phyloP scores from a whole-genome alignment of 2,113 vertebrate genomes.

The Emberiza fucata region DNA sequence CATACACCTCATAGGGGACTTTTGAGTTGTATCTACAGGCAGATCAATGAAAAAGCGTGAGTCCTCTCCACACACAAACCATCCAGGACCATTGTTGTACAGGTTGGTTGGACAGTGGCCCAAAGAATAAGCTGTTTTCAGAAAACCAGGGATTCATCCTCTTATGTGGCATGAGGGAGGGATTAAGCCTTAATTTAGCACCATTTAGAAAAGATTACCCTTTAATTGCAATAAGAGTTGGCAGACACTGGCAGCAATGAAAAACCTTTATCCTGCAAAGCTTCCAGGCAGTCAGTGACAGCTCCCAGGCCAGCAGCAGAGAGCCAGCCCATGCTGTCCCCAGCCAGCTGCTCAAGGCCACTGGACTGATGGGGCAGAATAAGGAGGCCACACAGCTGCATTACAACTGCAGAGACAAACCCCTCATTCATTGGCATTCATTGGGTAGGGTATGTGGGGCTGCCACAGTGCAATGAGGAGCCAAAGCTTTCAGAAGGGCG shows the following conservation, averaged over 20 bases:
- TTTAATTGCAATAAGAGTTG: conserved; percentile 71
- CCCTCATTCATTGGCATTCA: not conserved
- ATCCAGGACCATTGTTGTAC: conserved; percentile 5
- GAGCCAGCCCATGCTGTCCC: not conserved
- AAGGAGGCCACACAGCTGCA: not conserved
- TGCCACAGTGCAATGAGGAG: not conserved
- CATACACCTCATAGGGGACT: not conserved
- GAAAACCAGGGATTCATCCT: conserved; percentile 74
- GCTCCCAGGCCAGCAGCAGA: not conserved
- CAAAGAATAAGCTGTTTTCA: conserved; percentile 77
- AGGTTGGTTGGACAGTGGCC: conserved; percentile 47
- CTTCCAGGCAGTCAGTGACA: not conserved
- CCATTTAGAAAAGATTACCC: conserved; percentile 80
- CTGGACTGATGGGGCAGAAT: rapidly evolving
- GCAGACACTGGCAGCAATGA: conserved; percentile 36
- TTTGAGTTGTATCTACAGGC: not conserved
- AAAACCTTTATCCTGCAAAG: conserved; percentile 41
- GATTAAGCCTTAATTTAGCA: conserved; percentile 78
- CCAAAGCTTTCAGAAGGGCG: not conserved
- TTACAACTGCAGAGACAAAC: conserved; percentile 28
- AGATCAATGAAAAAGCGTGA: not conserved
- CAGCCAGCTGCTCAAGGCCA: not conserved
- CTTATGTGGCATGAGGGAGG: conserved; percentile 69
- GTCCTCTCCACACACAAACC: not conserved
- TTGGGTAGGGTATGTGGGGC: not conserved